Base-by-base conservation (phyloP, 2,113 vertebrate genomes). In the Ceyx melanurus region DNA sequence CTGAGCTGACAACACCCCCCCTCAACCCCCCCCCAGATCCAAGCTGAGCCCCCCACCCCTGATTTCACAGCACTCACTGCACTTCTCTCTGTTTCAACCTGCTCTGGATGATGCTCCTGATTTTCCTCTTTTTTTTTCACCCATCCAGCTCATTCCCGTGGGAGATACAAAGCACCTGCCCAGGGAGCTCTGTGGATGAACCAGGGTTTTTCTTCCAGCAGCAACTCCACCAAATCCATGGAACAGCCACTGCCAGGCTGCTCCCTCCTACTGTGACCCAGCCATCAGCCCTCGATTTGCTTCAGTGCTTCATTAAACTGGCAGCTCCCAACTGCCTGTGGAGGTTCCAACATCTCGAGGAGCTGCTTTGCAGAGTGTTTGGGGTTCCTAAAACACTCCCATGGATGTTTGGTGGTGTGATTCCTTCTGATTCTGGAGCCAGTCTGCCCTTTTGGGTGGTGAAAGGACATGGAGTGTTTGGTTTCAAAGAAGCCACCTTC, bases 41-140 rank as follows among this genome's bases (percentile, higher is more conserved):
- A 7, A 28, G 43, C 57, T 7, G 43, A 56, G 31, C 40, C 13
- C 35, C 26, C 22, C n/a, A 9, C 15, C 45, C 45, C 43, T 15
- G 3, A 23, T 45, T 2, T 14, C 20, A 23, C 2, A 2, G 43
- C n/a, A 53, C 48, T 18, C 1, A 0, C 26, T 15, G 35, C 7
- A 2, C 6, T 15, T 42, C 42, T 29, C 9, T 4, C 53, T 13
- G 11, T 65, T 58, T 26, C 53, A 10, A 3, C 42, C 25, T 17
- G 4, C 19, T 51, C 54, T 14, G 6, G 21, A 31, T 65, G 8
- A 4, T 29, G 13, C 21, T 54, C 8, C 1, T 2, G 1, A 6
- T 60, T 80, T 73, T 33, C 35, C 37, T 26, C 8, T 15, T 62
- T 16, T 66, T 53, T 22, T 66, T 53, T 22, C 14, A 13, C 15